Evolutionary conservation across 2,888 invertebrate genomes (phyloP).

Genomic region (Acanthoscelides obtectus): DNA sequence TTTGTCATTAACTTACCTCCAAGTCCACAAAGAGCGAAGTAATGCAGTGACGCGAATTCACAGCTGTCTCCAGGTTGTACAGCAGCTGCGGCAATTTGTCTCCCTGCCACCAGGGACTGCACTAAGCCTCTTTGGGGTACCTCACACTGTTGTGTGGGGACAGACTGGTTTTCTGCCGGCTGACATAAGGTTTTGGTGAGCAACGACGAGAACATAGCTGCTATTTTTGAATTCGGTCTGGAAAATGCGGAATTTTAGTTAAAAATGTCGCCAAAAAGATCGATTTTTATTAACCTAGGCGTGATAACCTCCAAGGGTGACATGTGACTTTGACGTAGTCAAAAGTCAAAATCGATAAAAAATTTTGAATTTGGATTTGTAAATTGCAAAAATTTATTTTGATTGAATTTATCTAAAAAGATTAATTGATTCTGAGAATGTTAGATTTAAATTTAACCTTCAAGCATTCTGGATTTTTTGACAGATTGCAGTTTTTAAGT

Average conservation of each 20-base stretch:
- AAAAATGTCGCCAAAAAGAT: not conserved
- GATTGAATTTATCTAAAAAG: not conserved
- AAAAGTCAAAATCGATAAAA: not conserved
- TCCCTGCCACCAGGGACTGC: conserved; percentile 40
- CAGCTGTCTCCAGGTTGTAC: conserved; percentile 49
- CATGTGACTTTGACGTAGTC: conserved; percentile 1
- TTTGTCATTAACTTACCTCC: conserved; percentile 58
- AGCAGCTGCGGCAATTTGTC: conserved; percentile 40
- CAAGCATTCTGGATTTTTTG: not conserved
- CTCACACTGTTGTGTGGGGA: conserved; percentile 14
- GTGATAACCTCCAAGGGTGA: not conserved
- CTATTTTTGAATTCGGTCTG: not conserved
- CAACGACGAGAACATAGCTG: conserved; percentile 32
- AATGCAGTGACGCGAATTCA: conserved; percentile 87
- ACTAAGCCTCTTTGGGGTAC: conserved; percentile 31
- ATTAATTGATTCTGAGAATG: too few relatives aligned
- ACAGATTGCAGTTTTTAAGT: not conserved
- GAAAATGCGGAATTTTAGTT: not conserved
- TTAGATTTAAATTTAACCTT: not conserved
- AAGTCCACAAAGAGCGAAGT: conserved; percentile 89
- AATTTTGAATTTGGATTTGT: not conserved
- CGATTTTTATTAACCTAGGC: not conserved
- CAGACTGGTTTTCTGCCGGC: conserved; percentile 21
- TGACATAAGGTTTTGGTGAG: conserved; percentile 36
- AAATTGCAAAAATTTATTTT: not conserved